Percentiles rank a stretch among this genome's conserved stretches.
These are phyloP conservation scores for Crambe crambe DNA, from an alignment of 37 sponge, comb jelly and placozoan species.

Conservation along the genomic window DNA sequence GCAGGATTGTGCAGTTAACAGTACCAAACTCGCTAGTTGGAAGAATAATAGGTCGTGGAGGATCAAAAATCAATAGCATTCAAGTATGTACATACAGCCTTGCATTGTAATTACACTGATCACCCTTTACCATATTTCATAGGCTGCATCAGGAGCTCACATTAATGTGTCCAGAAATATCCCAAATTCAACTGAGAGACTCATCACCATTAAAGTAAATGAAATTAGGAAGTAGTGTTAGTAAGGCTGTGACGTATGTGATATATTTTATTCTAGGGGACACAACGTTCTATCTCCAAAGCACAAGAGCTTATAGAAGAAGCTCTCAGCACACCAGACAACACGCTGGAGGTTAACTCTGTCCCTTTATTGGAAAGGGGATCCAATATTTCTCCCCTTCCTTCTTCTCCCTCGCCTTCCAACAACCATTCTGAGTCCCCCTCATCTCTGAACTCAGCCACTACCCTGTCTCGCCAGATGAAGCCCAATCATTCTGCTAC, in stretches of 20 bases:
- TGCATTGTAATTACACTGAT: too few relatives aligned
- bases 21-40: constrained; percentile 86
- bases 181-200: constrained; percentile 73
- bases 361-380: constrained; percentile 14
- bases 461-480: background rate
- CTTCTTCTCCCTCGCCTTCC: background rate
- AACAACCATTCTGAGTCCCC: background rate
- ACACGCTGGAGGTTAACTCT: background rate
- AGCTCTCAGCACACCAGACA: constrained; percentile 72
- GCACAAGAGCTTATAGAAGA: constrained; percentile 81
- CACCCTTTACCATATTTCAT: background rate
- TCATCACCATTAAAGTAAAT: constrained; percentile 79
- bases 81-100: constrained; percentile 60
- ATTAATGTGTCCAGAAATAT: constrained; percentile 82
- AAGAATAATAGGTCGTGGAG: constrained; percentile 85
- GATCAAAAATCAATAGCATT: constrained; percentile 86
- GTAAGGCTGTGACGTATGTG: background rate
- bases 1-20: constrained; percentile 65
- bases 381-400: background rate
- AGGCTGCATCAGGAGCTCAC: constrained; percentile 82
- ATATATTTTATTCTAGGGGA: constrained; percentile 37
- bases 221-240: background rate
- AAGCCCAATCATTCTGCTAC: background rate
- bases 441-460: background rate
- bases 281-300: constrained; percentile 61